phyloP scores from a whole-genome alignment of 2,113 vertebrate species.

The Ictidomys tridecemlineatus region DNA sequence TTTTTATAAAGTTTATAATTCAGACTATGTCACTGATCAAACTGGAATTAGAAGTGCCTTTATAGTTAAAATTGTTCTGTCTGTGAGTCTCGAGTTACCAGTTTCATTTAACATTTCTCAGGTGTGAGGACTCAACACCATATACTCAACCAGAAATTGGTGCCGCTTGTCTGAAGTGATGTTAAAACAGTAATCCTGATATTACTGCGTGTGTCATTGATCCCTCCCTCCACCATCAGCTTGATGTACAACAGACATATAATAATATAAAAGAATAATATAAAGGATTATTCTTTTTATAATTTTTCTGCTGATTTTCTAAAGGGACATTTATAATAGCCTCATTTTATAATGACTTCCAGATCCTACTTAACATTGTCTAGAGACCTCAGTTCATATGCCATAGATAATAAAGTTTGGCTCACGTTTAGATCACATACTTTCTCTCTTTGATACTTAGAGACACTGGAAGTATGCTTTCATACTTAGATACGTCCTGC shows the following conservation, averaged over 20 bases:
- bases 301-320: background rate
- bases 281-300: background rate
- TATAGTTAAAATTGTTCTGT: background rate
- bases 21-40: background rate
- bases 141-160: accelerated
- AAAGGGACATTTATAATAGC: background rate
- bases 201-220: background rate
- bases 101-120: background rate
- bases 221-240: background rate
- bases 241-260: background rate
- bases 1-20: background rate
- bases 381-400: background rate
- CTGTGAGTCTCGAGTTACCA: background rate
- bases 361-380: background rate
- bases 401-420: background rate
- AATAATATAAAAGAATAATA: too few relatives aligned
- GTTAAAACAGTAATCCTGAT: background rate
- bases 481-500: background rate
- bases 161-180: background rate
- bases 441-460: background rate
- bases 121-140: background rate
- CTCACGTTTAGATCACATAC: background rate
- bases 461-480: background rate
- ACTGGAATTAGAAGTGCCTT: background rate
- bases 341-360: background rate